Conservation (phyloP, 1,140 invertebrate genomes). For the Megathymus violae region DNA sequence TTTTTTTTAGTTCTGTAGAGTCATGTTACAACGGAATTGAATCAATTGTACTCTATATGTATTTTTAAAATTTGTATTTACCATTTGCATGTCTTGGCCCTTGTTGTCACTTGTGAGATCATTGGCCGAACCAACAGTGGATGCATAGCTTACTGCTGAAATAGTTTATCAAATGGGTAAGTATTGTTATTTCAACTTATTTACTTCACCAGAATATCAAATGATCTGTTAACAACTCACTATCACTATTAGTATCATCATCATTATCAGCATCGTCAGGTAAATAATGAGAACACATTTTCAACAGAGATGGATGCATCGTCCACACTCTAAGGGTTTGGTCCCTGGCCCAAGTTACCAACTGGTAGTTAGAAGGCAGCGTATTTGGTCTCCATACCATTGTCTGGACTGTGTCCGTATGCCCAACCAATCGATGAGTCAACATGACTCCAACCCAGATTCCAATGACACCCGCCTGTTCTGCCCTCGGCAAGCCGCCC, state of each 20-base stretch:
- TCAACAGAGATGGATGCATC: constrained; percentile 93
- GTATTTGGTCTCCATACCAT: constrained; percentile 94
- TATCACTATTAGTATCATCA: constrained; percentile 76
- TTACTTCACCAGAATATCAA: too few species aligned
- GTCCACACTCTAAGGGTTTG: constrained; percentile 95
- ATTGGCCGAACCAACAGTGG: constrained; percentile 68
- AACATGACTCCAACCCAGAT: constrained; percentile 78
- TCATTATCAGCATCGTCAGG: constrained; percentile 80
- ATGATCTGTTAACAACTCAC: too few species aligned
- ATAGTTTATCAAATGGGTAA: constrained; percentile 21
- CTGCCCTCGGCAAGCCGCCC: constrained; percentile 78
- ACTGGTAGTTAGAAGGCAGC: constrained; percentile 89
- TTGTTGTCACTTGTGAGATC: constrained; percentile 66
- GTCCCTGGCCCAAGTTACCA: constrained; percentile 98
- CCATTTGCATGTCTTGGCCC: constrained; percentile 74
- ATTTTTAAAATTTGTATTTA: constrained; percentile 36
- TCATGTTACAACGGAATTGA: too few species aligned
- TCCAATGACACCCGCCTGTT: constrained; percentile 79
- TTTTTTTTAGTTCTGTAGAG: not conserved
- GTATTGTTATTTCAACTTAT: too few species aligned
- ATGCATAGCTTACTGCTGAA: constrained; percentile 75
- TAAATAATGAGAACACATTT: constrained; percentile 86
- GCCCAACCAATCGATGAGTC: constrained; percentile 90
- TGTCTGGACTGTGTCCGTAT: constrained; percentile 96
- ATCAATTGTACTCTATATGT: too few species aligned